phyloP scores from a whole-genome alignment of 2,113 vertebrate genomes.

The Tragulus kanchil region DNA sequence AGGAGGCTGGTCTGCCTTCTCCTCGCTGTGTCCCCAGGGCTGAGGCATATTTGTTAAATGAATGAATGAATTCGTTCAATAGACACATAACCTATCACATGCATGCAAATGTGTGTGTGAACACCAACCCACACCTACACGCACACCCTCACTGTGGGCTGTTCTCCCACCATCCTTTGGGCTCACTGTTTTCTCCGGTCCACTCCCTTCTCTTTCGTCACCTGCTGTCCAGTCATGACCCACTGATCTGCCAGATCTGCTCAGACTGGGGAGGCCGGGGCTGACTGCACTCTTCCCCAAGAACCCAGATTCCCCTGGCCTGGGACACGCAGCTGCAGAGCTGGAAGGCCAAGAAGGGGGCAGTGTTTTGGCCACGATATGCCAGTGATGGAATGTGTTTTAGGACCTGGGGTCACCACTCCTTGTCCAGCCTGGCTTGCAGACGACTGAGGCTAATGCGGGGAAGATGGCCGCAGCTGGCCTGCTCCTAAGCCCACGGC shows the following conservation, averaged over 20 bases:
- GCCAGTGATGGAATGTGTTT: fast-evolving
- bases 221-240: background rate
- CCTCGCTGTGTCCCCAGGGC: background rate
- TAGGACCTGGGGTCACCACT: background rate
- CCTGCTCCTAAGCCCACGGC: background rate
- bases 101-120: fast-evolving
- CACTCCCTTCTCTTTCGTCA: background rate
- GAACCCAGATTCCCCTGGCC: fast-evolving
- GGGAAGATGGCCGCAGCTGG: background rate
- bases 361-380: fast-evolving
- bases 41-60: background rate
- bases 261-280: background rate
- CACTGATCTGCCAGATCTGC: background rate
- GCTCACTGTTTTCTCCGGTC: background rate
- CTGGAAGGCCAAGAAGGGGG: background rate
- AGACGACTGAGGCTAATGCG: background rate
- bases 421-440: too few species aligned
- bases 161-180: too few species aligned
- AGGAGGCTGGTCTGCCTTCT: background rate
- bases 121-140: too few species aligned
- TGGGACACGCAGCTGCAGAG: fast-evolving
- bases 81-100: background rate
- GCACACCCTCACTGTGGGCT: background rate
- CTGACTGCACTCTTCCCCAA: fast-evolving
- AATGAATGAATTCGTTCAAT: background rate